Evolutionary conservation across 2,888 invertebrate species (phyloP), one percentile per base, ranked within the genome.

Genomic region (Apoda limacodes): DNA sequence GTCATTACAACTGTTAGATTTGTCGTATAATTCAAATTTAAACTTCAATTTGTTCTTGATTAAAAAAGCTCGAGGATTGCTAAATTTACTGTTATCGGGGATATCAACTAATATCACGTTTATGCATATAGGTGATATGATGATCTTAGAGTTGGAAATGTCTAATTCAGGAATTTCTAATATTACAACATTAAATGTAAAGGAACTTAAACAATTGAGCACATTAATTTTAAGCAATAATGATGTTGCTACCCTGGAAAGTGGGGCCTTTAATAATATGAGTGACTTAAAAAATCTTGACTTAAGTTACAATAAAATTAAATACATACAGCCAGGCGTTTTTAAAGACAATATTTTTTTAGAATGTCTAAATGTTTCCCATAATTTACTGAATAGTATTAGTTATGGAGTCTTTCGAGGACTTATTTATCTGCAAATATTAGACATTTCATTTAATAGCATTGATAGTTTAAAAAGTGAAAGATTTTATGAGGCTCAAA

Each of bases 401-500:
- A 50, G 49, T 9, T 72, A 65, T 35, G 72, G 72, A 11, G 55
- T 61, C 26, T 65, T 71, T 32, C 51, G 46, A 6, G 67, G 68
- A 3, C 39, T 71, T 5, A 34, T 42, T 9, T 43, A 51, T 32
- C 51, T 74, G 28, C 35, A 40, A 10, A 45, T 46, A 5, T 40
- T 74, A 34, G 71, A 74, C 39, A 40, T 71, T 32, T 71, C 72
- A 3, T 66, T 45, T 27, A 74, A 74, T 41, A 32, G 39, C 9
- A 55, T 74, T 2, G 43, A 45, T 22, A 59, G 54, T 37, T 53
- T 71, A 32, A 42, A 62, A 42, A 55, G 47, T 32, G 65, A 66
- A 44, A 50, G 58, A 40, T 66, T 72, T 39, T 55, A 57, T 34
- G 63, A 66, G 43, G 42, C 62, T 0, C 37, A 39, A 22, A 51